Conservation (phyloP, 2,113 vertebrate species). For the Equus przewalskii region DNA sequence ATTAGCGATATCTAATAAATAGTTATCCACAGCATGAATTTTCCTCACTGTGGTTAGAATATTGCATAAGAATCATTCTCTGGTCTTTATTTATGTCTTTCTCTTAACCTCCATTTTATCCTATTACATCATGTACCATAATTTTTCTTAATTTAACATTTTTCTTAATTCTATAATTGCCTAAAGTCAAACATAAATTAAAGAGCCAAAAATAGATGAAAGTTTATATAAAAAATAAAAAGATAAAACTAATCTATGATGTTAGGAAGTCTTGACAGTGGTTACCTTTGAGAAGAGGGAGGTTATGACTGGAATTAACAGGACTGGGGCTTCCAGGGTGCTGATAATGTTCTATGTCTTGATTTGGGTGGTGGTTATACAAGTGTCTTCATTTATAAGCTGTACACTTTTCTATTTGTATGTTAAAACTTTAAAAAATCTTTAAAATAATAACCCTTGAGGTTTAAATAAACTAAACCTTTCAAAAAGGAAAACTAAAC, state of each 20-base stretch:
- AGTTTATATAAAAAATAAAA: slow-evolving; percentile 1
- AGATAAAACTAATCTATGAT: slow-evolving; percentile 45
- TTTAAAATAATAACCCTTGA: slow-evolving; percentile 42
- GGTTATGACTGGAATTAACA: not conserved
- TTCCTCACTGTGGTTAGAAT: not conserved
- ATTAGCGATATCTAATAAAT: slow-evolving; percentile 37
- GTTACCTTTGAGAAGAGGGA: not conserved
- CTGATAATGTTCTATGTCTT: slow-evolving; percentile 29
- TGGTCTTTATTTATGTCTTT: slow-evolving; percentile 49
- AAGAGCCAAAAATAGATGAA: slow-evolving; percentile 30
- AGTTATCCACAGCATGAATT: not conserved
- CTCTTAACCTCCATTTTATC: slow-evolving; percentile 1
- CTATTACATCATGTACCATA: not conserved
- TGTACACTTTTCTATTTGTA: slow-evolving; percentile 10
- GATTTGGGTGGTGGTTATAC: slow-evolving; percentile 4
- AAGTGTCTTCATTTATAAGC: slow-evolving; percentile 9
- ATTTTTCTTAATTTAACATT: slow-evolving; percentile 52
- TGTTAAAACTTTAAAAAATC: slow-evolving; percentile 18
- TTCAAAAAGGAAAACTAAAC: slow-evolving; percentile 18
- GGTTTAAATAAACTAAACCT: slow-evolving; percentile 44
- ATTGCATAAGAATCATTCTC: not conserved
- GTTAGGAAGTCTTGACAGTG: slow-evolving; percentile 12
- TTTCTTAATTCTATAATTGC: slow-evolving; percentile 44
- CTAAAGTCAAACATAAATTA: slow-evolving; percentile 51
- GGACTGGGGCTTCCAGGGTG: not conserved